A percentile compares a stretch with the other conserved stretches of the same genome.
Conservation (phyloP, 2,113 vertebrate genomes). For the Coregonus clupeaformis region DNA sequence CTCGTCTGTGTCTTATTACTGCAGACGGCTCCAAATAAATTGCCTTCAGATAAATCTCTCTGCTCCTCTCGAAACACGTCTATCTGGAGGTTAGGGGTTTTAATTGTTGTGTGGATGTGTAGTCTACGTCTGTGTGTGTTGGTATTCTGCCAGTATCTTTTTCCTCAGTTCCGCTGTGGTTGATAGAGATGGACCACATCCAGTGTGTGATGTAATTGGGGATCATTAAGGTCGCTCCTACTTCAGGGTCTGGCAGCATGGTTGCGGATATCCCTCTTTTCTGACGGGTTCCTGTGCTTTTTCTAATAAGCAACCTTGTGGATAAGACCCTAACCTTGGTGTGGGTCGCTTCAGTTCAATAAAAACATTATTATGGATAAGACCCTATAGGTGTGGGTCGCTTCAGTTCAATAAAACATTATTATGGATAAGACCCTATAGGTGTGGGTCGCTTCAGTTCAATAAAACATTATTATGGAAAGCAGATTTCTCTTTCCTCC, state of each 20-base stretch:
- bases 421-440: too few relatives aligned
- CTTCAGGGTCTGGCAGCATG: too few relatives aligned
- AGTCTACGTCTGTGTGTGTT: neutral
- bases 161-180: too few relatives aligned
- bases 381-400: too few relatives aligned
- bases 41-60: slow-evolving; percentile 18
- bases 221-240: neutral
- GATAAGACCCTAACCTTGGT: neutral
- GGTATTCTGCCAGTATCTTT: slow-evolving; percentile 6
- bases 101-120: slow-evolving; percentile 6
- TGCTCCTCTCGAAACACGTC: slow-evolving; percentile 18
- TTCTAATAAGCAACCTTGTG: too few relatives aligned
- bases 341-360: neutral
- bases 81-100: slow-evolving; percentile 2
- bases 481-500: neutral
- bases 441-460: neutral
- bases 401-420: neutral
- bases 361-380: neutral
- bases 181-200: neutral
- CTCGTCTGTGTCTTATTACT: slow-evolving; percentile 1
- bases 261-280: too few relatives aligned
- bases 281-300: too few relatives aligned
- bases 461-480: neutral
- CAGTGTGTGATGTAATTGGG: neutral
- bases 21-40: slow-evolving; percentile 20